phyloP scores from a whole-genome alignment of 1,140 invertebrate species.

The Drosophila kanapiae region DNA sequence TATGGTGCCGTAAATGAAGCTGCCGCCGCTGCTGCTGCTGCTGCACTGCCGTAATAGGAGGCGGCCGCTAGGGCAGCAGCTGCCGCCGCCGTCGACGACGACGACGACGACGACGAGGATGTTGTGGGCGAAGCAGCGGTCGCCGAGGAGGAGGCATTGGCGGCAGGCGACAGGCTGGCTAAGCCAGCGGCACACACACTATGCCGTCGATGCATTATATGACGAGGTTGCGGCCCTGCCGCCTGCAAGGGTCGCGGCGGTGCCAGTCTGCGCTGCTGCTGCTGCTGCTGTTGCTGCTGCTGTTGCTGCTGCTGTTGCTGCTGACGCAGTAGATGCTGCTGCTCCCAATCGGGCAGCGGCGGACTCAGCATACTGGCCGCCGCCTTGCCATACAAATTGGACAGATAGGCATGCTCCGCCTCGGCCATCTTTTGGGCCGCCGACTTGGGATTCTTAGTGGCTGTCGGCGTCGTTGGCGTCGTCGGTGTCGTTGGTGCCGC shows the following conservation, averaged over 20 bases:
- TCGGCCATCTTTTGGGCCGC: slow-evolving; percentile 74
- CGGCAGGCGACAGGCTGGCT: slow-evolving; percentile 66
- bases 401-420: slow-evolving; percentile 74
- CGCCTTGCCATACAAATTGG: slow-evolving; percentile 71
- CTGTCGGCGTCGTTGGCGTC: not conserved
- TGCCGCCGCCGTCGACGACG: slow-evolving; percentile 54
- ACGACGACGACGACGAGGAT: slow-evolving; percentile 54
- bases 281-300: slow-evolving; percentile 22
- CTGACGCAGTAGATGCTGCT: slow-evolving; percentile 27
- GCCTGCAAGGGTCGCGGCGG: slow-evolving; percentile 13
- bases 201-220: slow-evolving; percentile 65
- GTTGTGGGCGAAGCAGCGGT: slow-evolving; percentile 54
- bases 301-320: slow-evolving; percentile 11
- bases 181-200: slow-evolving; percentile 66
- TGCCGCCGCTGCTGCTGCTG: slow-evolving; percentile 54
- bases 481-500: slow-evolving; percentile 1
- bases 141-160: slow-evolving; percentile 53
- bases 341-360: slow-evolving; percentile 36
- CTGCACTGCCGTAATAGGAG: slow-evolving; percentile 56
- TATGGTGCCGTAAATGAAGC: slow-evolving; percentile 48
- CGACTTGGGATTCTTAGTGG: slow-evolving; percentile 20
- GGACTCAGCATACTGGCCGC: slow-evolving; percentile 80
- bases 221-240: slow-evolving; percentile 43
- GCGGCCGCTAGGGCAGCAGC: slow-evolving; percentile 67
- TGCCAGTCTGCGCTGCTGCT: not conserved